These are phyloP conservation scores for Rousettus leschenaultii DNA, from an alignment of 2,113 vertebrate species.

Conservation along the genomic window DNA sequence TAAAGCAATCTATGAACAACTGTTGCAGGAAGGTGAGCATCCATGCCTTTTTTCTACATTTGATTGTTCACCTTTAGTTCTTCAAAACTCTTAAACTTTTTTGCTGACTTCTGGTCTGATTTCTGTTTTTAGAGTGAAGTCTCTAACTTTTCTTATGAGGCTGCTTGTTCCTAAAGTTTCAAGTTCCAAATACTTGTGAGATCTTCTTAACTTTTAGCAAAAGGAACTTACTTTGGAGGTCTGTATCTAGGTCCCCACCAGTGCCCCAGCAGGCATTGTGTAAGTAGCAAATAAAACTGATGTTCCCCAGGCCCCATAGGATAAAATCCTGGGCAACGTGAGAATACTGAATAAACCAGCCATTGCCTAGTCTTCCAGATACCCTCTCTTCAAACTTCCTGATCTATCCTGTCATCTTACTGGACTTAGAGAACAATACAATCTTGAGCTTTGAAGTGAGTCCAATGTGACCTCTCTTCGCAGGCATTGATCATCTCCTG, in stretches of 20 bases:
- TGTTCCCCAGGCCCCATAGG: background rate
- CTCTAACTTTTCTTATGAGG: slow-evolving; percentile 57
- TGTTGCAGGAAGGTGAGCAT: slow-evolving; percentile 91
- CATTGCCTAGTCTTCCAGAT: background rate
- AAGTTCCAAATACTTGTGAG: slow-evolving; percentile 55
- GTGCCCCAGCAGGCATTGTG: slow-evolving; percentile 24
- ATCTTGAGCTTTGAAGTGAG: background rate
- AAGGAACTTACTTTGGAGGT: slow-evolving; percentile 55
- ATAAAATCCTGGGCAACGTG: background rate
- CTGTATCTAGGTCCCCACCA: slow-evolving; percentile 38
- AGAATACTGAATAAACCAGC: background rate
- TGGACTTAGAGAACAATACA: background rate
- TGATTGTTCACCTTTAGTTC: slow-evolving; percentile 60
- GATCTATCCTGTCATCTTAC: background rate
- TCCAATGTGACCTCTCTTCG: slow-evolving; percentile 54
- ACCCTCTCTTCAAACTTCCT: background rate
- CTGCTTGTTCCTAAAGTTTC: slow-evolving; percentile 59
- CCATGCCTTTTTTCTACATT: slow-evolving; percentile 50
- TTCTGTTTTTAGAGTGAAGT: slow-evolving; percentile 65
- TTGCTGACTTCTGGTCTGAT: slow-evolving; percentile 57
- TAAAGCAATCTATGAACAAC: slow-evolving; percentile 92
- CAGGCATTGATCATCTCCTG: slow-evolving; percentile 96
- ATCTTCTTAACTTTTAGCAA: slow-evolving; percentile 60
- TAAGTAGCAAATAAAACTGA: background rate
- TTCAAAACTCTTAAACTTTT: slow-evolving; percentile 38